phyloP scores from a whole-genome alignment of 2,797 vertebrate species.

The Scomberomorus guttatus region DNA sequence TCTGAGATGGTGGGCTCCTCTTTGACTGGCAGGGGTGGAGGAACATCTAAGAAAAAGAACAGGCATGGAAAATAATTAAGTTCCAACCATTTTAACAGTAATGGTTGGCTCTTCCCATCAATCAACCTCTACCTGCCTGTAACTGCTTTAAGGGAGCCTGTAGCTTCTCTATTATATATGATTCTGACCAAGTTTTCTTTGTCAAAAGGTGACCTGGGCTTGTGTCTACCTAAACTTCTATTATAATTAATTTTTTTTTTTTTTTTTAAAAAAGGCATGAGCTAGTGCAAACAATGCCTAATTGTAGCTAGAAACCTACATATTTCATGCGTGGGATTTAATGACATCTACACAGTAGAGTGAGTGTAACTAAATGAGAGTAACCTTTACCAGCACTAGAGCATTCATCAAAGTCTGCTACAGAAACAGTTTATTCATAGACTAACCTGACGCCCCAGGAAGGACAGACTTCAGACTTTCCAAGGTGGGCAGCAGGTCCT shows the following conservation, averaged over 20 bases:
- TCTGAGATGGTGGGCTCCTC: conserved; percentile 42
- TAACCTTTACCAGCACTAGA: not conserved
- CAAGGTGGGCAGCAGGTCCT: conserved; percentile 87
- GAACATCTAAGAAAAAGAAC: conserved; percentile 58
- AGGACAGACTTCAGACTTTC: conserved; percentile 53
- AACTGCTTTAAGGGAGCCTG: not conserved
- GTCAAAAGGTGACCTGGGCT: no score
- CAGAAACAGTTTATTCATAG: not conserved
- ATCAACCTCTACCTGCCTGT: not conserved
- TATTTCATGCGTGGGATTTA: not conserved
- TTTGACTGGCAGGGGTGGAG: conserved; percentile 79
- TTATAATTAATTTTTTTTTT: no score
- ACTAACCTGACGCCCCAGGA: conserved; percentile 82
- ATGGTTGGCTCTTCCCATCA: not conserved
- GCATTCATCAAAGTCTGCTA: not conserved
- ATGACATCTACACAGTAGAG: not conserved
- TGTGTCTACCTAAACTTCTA: not conserved
- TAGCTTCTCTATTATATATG: not conserved
- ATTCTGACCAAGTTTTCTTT: not conserved
- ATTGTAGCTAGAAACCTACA: not conserved
- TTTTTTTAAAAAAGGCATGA: no score
- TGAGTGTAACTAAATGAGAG: no score
- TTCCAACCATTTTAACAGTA: not conserved
- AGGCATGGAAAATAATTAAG: conserved; percentile 19
- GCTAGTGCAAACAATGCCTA: not conserved